Percentiles rank a stretch among this genome's conserved stretches.
These are phyloP conservation scores for Clanis bilineata DNA, from an alignment of 2,888 invertebrate genomes.

Conservation along the genomic window DNA sequence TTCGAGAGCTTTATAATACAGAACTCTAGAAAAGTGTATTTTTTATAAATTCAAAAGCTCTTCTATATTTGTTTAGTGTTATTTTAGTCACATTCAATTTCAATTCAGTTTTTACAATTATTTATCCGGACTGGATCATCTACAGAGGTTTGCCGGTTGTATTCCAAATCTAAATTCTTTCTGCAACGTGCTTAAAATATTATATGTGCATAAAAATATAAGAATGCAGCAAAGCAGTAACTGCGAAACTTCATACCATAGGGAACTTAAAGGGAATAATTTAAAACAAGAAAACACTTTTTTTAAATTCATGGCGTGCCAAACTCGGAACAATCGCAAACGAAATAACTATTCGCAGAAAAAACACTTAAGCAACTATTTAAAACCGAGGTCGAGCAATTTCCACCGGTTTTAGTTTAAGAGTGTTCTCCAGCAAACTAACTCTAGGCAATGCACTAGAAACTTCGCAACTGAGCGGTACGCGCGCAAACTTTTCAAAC, in stretches of 20 bases:
- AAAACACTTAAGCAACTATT: conserved; percentile 34
- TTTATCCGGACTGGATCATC: too few relatives aligned
- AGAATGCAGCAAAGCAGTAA: too few relatives aligned
- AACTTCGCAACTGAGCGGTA: conserved; percentile 41
- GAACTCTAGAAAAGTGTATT: neutral
- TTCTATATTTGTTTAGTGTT: neutral
- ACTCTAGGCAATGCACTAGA: conserved; percentile 46
- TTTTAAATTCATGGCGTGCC: neutral
- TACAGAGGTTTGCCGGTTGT: too few relatives aligned
- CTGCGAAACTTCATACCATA: too few relatives aligned
- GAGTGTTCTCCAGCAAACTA: conserved; percentile 49
- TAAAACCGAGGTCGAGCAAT: conserved; percentile 50
- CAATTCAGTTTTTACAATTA: too few relatives aligned
- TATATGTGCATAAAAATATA: too few relatives aligned
- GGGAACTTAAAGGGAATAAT: too few relatives aligned
- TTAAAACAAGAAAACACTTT: neutral
- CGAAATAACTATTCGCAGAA: conserved; percentile 12
- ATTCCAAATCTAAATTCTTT: too few relatives aligned
- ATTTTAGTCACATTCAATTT: too few relatives aligned
- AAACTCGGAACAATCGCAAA: neutral
- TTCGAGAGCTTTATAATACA: neutral
- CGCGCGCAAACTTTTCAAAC: conserved; percentile 41
- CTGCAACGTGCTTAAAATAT: too few relatives aligned
- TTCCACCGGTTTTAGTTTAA: conserved; percentile 56
- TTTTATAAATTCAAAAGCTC: neutral